Conservation (phyloP, 2,888 invertebrate genomes). For the Ectropis crepuscularia region DNA sequence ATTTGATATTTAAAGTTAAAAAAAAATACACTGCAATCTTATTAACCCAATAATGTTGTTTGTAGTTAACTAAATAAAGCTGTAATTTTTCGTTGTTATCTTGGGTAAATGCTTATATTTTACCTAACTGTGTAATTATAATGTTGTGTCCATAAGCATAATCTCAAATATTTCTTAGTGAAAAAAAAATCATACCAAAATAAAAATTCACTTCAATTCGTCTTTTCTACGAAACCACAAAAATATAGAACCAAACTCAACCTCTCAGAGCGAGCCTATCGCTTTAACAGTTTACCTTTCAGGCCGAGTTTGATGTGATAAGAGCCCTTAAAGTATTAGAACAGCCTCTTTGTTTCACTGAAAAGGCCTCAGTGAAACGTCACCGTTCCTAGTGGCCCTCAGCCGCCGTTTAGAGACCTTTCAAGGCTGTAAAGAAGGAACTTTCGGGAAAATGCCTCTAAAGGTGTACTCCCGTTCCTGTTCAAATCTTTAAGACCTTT, state of each 20-base stretch:
- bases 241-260: conserved; percentile 5
- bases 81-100: too few species aligned
- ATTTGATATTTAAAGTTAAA: too few species aligned
- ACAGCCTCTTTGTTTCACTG: conserved; percentile 35
- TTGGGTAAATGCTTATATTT: too few species aligned
- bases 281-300: conserved; percentile 32
- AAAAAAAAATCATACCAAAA: neutral
- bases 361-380: conserved; percentile 28
- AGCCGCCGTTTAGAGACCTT: conserved; percentile 35
- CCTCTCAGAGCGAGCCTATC: conserved; percentile 20
- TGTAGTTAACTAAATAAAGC: too few species aligned
- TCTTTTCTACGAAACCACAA: conserved; percentile 3
- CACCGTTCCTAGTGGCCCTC: conserved; percentile 22
- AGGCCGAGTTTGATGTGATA: conserved; percentile 32
- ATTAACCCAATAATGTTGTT: too few species aligned
- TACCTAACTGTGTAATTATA: too few species aligned
- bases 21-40: too few species aligned
- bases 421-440: conserved; percentile 24
- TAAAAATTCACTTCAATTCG: neutral
- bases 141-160: too few species aligned
- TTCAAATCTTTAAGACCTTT: conserved; percentile 16
- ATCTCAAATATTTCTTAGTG: neutral
- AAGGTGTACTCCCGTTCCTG: conserved; percentile 12
- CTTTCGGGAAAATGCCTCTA: conserved; percentile 25
- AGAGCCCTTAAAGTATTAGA: conserved; percentile 37